Base-by-base conservation (phyloP, 1,140 invertebrate species). In the Augochlora pura region DNA sequence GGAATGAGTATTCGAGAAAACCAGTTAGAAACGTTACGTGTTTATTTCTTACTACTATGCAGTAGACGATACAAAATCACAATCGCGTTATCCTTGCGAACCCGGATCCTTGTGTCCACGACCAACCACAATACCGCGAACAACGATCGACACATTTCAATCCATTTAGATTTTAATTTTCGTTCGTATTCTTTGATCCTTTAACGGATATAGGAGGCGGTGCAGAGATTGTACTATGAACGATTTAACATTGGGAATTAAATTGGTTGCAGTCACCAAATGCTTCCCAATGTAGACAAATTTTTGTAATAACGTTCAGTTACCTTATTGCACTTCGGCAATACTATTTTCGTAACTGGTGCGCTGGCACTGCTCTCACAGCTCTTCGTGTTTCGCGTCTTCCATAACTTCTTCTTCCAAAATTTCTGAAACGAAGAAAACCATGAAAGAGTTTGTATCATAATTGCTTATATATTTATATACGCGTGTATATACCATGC, bases 321-420 rank as follows among this genome's bases (percentile, higher is more conserved):
- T 14, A 72, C 64, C 69, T 39, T 38, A 46, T 39, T 49, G 27
- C 8, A 6, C 18, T 46, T 64, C 7, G 8, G 39, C 49, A 64
- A 68, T 63, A 18, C n/a, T 4, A 52, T 64, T 39, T 21, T 27
- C 12, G 9, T 18, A 23, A 9, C 12, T 70, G 16, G 3, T 27
- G 9, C 18, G 57, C 21, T 52, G 69, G 52, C 39, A 16, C 32
- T 42, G 42, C 54, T 90, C 42, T 46, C 90, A 93, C 62, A 93
- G 77, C 80, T 93, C 92, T 86, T 91, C 86, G 46, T 92, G 92
- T 62, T 89, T 92, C 0, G 63, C 8, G 42, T 88, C 84, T 25
- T 87, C 84, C 64, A 18, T 49, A 21, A 1, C 9, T 9, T 66
- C 64, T 39, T 63, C 21, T 57, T 73, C 62, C 9, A 66, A 39